Evolutionary conservation across 2,888 invertebrate genomes (phyloP).

Genomic region (Agonopterix alstromeriana): DNA sequence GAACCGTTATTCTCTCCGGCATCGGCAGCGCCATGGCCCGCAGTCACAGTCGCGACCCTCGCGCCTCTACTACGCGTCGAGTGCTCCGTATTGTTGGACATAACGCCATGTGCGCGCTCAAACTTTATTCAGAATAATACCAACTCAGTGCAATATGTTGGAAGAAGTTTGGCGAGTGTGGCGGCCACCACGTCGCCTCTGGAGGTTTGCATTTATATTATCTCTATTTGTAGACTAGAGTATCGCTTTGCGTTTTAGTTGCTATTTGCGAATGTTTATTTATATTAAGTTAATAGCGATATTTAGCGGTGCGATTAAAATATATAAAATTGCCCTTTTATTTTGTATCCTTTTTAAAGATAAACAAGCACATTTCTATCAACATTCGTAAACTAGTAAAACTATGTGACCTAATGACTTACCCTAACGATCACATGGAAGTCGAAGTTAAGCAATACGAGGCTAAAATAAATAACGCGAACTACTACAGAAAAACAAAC

Average conservation of each 20-base stretch:
- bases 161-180: constrained; percentile 18
- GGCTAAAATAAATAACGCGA: constrained; percentile 7
- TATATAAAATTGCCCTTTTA: background rate
- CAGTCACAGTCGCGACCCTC: constrained; percentile 34
- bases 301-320: constrained; percentile 12
- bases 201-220: constrained; percentile 25
- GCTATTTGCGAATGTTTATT: constrained; percentile 22
- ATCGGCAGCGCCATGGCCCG: constrained; percentile 8
- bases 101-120: constrained; percentile 46
- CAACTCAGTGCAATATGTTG: constrained; percentile 37
- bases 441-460: constrained; percentile 5
- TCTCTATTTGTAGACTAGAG: constrained; percentile 10
- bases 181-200: constrained; percentile 15
- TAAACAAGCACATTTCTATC: background rate
- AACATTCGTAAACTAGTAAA: background rate
- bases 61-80: constrained; percentile 18
- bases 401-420: constrained; percentile 11
- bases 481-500: constrained; percentile 10
- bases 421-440: constrained; percentile 12
- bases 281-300: constrained; percentile 10
- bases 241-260: constrained; percentile 11
- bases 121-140: constrained; percentile 41
- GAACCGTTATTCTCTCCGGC: constrained; percentile 6
- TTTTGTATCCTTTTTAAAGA: constrained; percentile 3
- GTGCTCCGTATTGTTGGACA: constrained; percentile 13